Evolutionary conservation across 2,888 invertebrate species (phyloP), one percentile per base, ranked within the genome.

Genomic region (Spisula subtruncata): DNA sequence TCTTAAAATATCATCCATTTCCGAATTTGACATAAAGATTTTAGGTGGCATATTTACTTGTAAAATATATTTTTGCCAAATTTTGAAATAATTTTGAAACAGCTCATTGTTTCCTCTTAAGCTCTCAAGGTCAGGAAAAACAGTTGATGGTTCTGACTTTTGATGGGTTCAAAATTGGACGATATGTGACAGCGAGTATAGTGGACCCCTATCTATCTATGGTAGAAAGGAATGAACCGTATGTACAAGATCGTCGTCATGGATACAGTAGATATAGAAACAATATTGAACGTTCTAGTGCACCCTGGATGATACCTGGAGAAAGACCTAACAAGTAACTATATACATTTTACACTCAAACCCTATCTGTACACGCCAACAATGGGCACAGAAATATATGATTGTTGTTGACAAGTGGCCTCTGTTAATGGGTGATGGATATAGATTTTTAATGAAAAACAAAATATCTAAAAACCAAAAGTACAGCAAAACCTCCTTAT

Each of bases 101-200:
- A n/a, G 10, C 60, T 60, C n/a, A n/a, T 18, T n/a, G n/a, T 6
- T 18, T 60, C 10, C 18, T 32, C 16, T 25, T 60, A 81, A 96
- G 96, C 35, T 89, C 91, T 60, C 89, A 93, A 18, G 96, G 96
- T n/a, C 66, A 83, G n/a, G 95, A 96, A 80, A 93, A 94, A 84
- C 94, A 94, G 83, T 83, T 95, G 48, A 25, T 95, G 32, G 91
- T 96, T 1, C 90, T 95, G 41, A 93, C 94, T 41, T 96, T 96
- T 93, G 94, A 94, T 10, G 89, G 90, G 20, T 96, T 95, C 89
- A 93, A 93, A 83, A 95, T 96, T 25, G 96, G 94, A 0, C 92
- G 95, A 0, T 93, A 94, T 83, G 75, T 95, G 10, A 93, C 89
- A 20, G 95, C 94, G 0, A 90, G 81, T 25, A 89, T 94, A 5